These are phyloP conservation scores for Eulemur mongoz DNA, from an alignment of 2,797 vertebrate species.

Conservation along the genomic window DNA sequence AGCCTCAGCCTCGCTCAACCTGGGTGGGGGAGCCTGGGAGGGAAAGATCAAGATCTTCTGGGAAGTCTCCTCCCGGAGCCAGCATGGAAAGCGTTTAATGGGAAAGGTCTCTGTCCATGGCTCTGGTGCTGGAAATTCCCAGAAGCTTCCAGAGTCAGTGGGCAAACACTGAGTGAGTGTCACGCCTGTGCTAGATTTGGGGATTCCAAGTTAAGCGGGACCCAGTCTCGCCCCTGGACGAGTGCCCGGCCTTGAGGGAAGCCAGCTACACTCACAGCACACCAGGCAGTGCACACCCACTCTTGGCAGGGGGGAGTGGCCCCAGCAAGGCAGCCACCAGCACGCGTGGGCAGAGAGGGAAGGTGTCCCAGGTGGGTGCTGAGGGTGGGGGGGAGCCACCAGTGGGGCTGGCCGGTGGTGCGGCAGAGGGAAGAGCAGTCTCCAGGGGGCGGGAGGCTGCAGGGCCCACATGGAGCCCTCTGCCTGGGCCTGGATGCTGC, in stretches of 20 bases:
- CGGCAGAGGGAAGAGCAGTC: not conserved
- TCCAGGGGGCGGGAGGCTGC: not conserved
- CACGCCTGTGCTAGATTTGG: not conserved
- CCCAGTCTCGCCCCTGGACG: not conserved
- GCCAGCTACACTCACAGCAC: not conserved
- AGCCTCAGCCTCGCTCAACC: not conserved
- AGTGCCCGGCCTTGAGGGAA: not conserved
- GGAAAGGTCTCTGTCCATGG: conserved; percentile 47
- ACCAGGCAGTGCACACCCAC: not conserved
- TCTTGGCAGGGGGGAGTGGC: not conserved
- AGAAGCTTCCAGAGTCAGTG: not conserved
- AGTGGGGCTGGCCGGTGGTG: not conserved
- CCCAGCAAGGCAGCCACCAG: not conserved
- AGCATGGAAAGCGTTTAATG: not conserved
- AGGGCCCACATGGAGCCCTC: not conserved
- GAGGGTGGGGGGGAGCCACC: not conserved
- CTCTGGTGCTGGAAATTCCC: conserved; percentile 50
- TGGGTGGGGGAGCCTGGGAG: not conserved
- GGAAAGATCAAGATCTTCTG: not conserved
- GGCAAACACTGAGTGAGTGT: not conserved
- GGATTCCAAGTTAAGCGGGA: not conserved
- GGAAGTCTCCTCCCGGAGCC: not conserved
- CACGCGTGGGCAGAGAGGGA: not conserved
- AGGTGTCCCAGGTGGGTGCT: not conserved
- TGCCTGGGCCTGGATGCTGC: not conserved